Conservation (phyloP, 2,888 invertebrate species). For the Neocrepidodera transversa region DNA sequence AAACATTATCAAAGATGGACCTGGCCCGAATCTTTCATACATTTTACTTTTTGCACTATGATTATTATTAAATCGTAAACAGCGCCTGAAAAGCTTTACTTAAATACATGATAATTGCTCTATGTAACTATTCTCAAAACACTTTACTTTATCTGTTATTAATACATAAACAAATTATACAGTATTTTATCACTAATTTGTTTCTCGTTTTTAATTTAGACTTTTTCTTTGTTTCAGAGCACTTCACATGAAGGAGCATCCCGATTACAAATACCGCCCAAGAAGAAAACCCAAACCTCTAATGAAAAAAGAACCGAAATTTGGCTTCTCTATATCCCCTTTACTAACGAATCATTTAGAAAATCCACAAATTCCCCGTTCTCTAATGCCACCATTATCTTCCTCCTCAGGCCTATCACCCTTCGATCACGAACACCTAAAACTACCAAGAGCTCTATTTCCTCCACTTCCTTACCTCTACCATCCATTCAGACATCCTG, state of each 20-base stretch:
- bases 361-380: conserved; percentile 60
- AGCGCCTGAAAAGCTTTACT: too few species aligned
- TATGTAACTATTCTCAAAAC: too few species aligned
- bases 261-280: conserved; percentile 91
- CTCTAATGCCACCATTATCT: conserved; percentile 60
- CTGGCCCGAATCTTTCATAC: too few species aligned
- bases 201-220: too few species aligned
- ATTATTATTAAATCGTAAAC: too few species aligned
- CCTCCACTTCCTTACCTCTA: conserved; percentile 78
- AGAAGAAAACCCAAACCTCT: conserved; percentile 86
- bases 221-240: conserved; percentile 71
- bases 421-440: conserved; percentile 65
- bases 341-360: conserved; percentile 64
- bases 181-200: too few species aligned
- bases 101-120: too few species aligned
- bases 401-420: conserved; percentile 63
- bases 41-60: too few species aligned
- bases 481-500: conserved; percentile 66
- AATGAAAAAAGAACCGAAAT: conserved; percentile 80
- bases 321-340: conserved; percentile 72
- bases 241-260: conserved; percentile 92
- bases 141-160: too few species aligned
- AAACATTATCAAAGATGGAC: too few species aligned
- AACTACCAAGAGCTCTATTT: conserved; percentile 72
- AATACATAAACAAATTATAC: too few species aligned